Conservation (phyloP, 2,888 invertebrate genomes). For the Drepana falcataria region DNA sequence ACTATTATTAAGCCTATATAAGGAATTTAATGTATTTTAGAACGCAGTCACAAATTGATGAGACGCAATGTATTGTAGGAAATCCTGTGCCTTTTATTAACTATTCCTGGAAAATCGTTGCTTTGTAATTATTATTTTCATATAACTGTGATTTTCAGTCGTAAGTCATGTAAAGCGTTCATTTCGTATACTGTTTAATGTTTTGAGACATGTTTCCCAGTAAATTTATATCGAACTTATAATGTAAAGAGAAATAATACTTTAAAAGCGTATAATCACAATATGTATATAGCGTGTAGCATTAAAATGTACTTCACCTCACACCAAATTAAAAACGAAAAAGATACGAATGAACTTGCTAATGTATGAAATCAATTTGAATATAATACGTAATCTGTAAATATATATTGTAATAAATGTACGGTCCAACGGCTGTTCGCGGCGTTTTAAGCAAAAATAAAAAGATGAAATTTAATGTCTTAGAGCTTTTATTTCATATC, state of each 20-base stretch:
- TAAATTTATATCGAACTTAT: conserved; percentile 5
- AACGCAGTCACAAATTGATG: conserved; percentile 28
- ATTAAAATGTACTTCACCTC: conserved; percentile 6
- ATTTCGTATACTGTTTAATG: conserved; percentile 12
- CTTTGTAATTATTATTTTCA: conserved; percentile 19
- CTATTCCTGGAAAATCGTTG: conserved; percentile 18
- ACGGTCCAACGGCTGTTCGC: conserved; percentile 42
- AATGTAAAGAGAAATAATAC: too few relatives aligned
- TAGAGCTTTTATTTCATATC: conserved; percentile 15
- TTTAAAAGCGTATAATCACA: too few relatives aligned
- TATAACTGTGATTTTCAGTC: conserved; percentile 49
- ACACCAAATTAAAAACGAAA: conserved; percentile 3
- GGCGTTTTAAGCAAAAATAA: conserved; percentile 44
- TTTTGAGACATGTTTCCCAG: conserved; percentile 1
- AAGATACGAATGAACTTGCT: background rate
- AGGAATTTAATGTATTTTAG: conserved; percentile 17
- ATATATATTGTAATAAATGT: conserved; percentile 36
- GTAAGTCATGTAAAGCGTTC: conserved; percentile 28
- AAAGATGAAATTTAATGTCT: conserved; percentile 27
- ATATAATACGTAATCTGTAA: conserved; percentile 18
- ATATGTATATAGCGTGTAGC: too few relatives aligned
- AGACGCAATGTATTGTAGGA: conserved; percentile 19
- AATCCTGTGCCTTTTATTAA: conserved; percentile 23
- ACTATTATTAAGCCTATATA: conserved; percentile 33
- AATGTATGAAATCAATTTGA: background rate